Conservation (phyloP, 2,888 invertebrate genomes). For the Rhingia campestris region DNA sequence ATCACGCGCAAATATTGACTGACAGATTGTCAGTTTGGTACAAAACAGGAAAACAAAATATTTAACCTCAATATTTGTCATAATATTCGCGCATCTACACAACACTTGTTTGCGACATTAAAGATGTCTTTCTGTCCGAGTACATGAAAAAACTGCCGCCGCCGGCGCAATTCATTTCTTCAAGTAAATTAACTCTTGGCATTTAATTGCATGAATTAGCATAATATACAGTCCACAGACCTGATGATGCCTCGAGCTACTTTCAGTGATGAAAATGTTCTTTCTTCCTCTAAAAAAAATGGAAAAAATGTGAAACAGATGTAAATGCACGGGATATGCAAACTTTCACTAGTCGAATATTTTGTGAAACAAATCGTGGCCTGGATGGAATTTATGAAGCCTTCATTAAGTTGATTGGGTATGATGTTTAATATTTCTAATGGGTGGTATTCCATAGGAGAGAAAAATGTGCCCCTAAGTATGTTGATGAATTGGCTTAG, state of each 20-base stretch:
- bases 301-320: neutral
- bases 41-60: conserved; percentile 26
- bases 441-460: neutral
- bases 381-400: conserved; percentile 13
- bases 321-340: neutral
- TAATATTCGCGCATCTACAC: conserved; percentile 8
- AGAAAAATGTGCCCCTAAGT: neutral
- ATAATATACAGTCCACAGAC: conserved; percentile 31
- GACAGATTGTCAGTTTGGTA: conserved; percentile 31
- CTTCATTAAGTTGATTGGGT: neutral
- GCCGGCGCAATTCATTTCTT: conserved; percentile 19
- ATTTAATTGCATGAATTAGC: conserved; percentile 57
- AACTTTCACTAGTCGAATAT: conserved; percentile 49
- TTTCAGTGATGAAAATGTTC: conserved; percentile 41
- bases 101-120: conserved; percentile 25
- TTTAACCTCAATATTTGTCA: conserved; percentile 57
- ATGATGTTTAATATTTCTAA: neutral
- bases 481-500: neutral
- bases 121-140: conserved; percentile 17
- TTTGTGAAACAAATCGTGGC: conserved; percentile 11
- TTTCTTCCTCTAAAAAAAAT: conserved; percentile 23
- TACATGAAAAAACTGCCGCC: conserved; percentile 25
- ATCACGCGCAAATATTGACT: conserved; percentile 27
- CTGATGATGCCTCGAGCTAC: conserved; percentile 12
- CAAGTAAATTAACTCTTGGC: conserved; percentile 47